Evolutionary conservation across 2,797 vertebrate species (phyloP).

Genomic region (Meriones psammophilus): DNA sequence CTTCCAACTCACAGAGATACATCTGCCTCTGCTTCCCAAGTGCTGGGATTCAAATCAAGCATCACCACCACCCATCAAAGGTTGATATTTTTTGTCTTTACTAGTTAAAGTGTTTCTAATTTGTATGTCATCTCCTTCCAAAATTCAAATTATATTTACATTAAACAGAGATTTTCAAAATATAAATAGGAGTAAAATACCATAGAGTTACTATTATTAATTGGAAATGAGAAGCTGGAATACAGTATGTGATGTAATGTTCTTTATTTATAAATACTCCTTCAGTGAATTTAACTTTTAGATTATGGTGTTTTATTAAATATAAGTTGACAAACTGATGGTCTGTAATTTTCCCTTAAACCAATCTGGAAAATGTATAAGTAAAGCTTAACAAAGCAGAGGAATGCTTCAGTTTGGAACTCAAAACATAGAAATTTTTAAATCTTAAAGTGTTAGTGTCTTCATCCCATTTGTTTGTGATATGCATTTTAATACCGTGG

Average conservation of each 20-base stretch:
- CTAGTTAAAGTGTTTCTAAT: not conserved
- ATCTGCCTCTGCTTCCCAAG: not conserved
- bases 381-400: not conserved
- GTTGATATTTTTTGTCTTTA: not conserved
- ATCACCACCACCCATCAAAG: not conserved
- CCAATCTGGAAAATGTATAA: not conserved
- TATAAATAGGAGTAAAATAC: not conserved
- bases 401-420: not conserved
- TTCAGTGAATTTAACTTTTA: not conserved
- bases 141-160: constrained; percentile 7
- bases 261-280: not conserved
- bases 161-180: not conserved
- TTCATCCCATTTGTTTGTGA: not conserved
- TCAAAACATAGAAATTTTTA: not conserved
- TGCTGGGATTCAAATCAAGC: not conserved
- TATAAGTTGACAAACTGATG: not conserved
- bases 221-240: not conserved
- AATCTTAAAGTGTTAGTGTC: not conserved
- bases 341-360: not conserved
- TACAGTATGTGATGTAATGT: not conserved
- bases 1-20: not conserved
- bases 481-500: not conserved
- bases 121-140: not conserved
- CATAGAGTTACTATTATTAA: not conserved
- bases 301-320: not conserved